Base-by-base conservation (phyloP, 2,888 invertebrate species). In the Nomada hirtipes region DNA sequence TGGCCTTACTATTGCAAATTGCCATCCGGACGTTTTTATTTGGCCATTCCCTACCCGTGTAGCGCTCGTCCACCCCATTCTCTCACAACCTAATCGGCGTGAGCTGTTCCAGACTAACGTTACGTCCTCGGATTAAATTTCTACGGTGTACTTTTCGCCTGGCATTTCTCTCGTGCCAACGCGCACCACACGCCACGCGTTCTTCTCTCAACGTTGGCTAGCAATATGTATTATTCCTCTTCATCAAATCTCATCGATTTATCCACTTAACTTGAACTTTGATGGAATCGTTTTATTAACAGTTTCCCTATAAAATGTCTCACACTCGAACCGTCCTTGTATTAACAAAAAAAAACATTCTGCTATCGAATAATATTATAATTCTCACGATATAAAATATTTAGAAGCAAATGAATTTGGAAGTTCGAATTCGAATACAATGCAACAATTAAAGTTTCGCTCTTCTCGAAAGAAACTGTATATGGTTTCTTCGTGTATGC, bases 61-160 rank as follows among this genome's bases (percentile, higher is more conserved):
- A 70, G 44, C 63, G 20, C 44, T 50, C 69, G 42, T 52, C 57
- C 65, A 42, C 26, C 68, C 26, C 82, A 68, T 76, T 83, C 78
- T 78, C 79, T 77, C 52, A 59, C 82, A 81, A 82, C 80, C 89
- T 90, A 91, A 92, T 92, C 90, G 90, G 83, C 86, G 80, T 83
- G 82, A 82, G 81, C 76, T 85, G 79, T 89, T 88, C 84, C 85
- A 73, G 61, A 44, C 69, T 50, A 82, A 81, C 87, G 80, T 88
- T 88, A 88, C 87, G 80, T 76, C 78, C 81, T 83, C 74, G 88
- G 88, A 91, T 91, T 91, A 90, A 91, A 91, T 90, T 91, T 89
- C 87, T 81, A 82, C 68, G 53, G 64, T 73, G 53, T 73, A 73
- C 79, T 50, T 59, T 73, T 59, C 60, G 36, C 57, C 42, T 29